Evolutionary conservation across 2,888 invertebrate species (phyloP).

Genomic region (Uloborus plumipes): DNA sequence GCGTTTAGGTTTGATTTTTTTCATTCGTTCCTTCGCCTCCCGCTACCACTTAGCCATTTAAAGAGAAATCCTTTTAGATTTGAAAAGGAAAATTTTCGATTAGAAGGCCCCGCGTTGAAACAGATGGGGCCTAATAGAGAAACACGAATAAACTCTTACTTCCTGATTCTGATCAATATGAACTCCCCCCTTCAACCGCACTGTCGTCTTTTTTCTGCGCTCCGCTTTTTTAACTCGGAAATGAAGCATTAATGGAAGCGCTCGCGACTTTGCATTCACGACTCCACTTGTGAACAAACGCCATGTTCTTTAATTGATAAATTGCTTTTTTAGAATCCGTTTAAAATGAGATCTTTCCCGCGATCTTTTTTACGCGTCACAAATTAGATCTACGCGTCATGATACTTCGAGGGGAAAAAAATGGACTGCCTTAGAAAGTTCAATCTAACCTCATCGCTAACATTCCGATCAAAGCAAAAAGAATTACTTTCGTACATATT

Average conservation of each 20-base stretch:
- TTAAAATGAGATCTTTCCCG: too few species aligned
- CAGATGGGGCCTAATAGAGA: slow-evolving; percentile 63
- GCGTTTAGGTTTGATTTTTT: slow-evolving; percentile 56
- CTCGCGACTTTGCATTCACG: too few species aligned
- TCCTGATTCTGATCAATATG: slow-evolving; percentile 63
- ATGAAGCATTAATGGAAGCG: too few species aligned
- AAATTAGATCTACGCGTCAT: too few species aligned
- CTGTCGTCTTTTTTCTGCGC: slow-evolving; percentile 15
- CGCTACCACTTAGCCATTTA: slow-evolving; percentile 57
- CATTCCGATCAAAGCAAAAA: too few species aligned
- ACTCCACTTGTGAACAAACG: not conserved
- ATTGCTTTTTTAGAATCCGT: too few species aligned
- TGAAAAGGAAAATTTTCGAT: slow-evolving; percentile 56
- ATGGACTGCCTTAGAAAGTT: too few species aligned
- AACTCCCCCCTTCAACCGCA: slow-evolving; percentile 34
- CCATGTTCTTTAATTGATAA: too few species aligned
- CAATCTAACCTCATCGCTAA: too few species aligned
- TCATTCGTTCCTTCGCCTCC: slow-evolving; percentile 34
- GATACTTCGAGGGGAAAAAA: too few species aligned
- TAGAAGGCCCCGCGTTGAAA: slow-evolving; percentile 39
- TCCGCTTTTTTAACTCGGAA: slow-evolving; percentile 19
- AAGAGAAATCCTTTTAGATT: slow-evolving; percentile 64
- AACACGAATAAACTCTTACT: slow-evolving; percentile 63
- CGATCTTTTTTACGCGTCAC: too few species aligned
- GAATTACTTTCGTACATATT: too few species aligned